Evolutionary conservation across 2,888 invertebrate genomes (phyloP).

Genomic region (Mactromeris polynyma): DNA sequence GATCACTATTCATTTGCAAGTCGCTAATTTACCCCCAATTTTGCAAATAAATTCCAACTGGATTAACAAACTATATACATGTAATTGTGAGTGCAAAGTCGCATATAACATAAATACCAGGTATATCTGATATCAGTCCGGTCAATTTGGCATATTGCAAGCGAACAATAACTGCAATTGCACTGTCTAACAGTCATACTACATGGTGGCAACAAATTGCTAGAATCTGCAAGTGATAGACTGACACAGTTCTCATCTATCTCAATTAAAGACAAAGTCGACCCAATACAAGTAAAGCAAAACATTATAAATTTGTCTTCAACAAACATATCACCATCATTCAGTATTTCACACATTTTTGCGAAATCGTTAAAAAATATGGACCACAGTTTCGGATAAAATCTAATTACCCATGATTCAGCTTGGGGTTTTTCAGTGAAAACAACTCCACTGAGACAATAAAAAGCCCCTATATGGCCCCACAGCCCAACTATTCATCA

Average conservation of each 20-base stretch:
- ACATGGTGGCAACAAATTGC: too few species aligned
- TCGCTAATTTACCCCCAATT: too few species aligned
- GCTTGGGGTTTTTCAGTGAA: neutral
- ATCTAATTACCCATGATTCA: neutral
- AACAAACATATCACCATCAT: neutral
- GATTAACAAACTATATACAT: too few species aligned
- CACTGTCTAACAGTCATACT: too few species aligned
- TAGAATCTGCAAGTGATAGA: too few species aligned
- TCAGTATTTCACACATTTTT: neutral
- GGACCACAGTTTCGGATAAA: neutral
- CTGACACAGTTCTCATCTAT: neutral
- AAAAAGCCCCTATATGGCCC: slow-evolving; percentile 20
- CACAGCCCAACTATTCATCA: neutral
- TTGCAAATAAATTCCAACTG: too few species aligned
- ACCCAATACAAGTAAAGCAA: neutral
- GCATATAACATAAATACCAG: too few species aligned
- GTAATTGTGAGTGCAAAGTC: too few species aligned
- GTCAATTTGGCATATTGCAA: too few species aligned
- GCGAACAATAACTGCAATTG: too few species aligned
- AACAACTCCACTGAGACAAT: neutral
- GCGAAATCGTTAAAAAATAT: neutral
- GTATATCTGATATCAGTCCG: too few species aligned
- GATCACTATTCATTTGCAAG: too few species aligned
- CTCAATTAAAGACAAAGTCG: neutral
- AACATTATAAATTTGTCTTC: neutral